Percentiles rank a stretch among this genome's conserved stretches.
Evolutionary conservation across 1,140 invertebrate species (phyloP).

Genomic region (Popillia japonica): DNA sequence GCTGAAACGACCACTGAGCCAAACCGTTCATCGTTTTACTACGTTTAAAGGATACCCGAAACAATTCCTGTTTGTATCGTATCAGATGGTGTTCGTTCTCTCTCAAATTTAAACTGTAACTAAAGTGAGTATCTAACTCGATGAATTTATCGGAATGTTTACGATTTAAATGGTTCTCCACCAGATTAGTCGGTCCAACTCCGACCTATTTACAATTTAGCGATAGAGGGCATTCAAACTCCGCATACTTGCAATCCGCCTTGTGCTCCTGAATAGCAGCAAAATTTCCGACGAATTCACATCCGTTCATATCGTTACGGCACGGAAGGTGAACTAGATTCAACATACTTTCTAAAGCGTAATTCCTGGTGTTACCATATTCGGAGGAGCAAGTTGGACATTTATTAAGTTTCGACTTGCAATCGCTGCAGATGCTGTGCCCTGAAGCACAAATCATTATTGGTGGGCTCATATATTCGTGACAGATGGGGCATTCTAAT

Average conservation of each 20-base stretch:
- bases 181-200: not conserved
- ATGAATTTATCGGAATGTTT: not conserved
- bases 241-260: not conserved
- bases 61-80: not conserved
- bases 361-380: slow-evolving; percentile 14
- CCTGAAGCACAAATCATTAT: slow-evolving; percentile 37
- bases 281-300: not conserved
- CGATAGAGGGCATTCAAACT: not conserved
- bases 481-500: slow-evolving; percentile 43
- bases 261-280: not conserved
- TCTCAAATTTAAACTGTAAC: not conserved
- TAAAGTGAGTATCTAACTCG: not conserved
- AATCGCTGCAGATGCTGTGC: slow-evolving; percentile 41
- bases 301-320: not conserved
- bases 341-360: slow-evolving; percentile 5
- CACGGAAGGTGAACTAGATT: not conserved
- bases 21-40: not conserved
- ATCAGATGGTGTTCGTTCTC: not conserved
- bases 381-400: slow-evolving; percentile 30
- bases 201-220: not conserved
- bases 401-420: slow-evolving; percentile 26
- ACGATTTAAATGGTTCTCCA: not conserved
- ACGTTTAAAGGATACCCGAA: not conserved
- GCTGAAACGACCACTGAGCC: not conserved
- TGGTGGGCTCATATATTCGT: slow-evolving; percentile 39